phyloP scores from a whole-genome alignment of 1,140 invertebrate genomes.

The Drosophila carrolli region DNA sequence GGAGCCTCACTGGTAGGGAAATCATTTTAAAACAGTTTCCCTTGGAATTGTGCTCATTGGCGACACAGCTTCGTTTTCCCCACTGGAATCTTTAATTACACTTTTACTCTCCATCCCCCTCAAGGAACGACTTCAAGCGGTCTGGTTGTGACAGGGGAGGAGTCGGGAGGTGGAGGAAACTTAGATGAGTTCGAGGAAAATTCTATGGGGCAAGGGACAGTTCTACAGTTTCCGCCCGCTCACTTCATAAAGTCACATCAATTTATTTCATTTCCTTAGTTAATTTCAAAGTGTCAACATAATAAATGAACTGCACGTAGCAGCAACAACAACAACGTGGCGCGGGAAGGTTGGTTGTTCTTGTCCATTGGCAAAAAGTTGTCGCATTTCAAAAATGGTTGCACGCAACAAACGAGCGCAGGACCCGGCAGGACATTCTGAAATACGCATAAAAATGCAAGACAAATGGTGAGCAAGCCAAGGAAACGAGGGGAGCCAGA shows the following conservation, averaged over 20 bases:
- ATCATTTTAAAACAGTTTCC: neutral
- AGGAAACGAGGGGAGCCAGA: slow-evolving; percentile 22
- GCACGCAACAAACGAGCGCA: slow-evolving; percentile 79
- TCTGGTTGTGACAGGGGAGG: slow-evolving; percentile 21
- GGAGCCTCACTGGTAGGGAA: neutral
- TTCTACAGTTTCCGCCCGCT: slow-evolving; percentile 57
- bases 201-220: slow-evolving; percentile 16
- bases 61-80: neutral
- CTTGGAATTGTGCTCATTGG: neutral
- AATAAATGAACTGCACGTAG: slow-evolving; percentile 82
- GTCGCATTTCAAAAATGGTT: slow-evolving; percentile 82
- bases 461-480: slow-evolving; percentile 57
- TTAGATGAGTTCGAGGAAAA: slow-evolving; percentile 6
- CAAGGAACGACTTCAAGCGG: slow-evolving; percentile 44
- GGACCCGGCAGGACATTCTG: slow-evolving; percentile 69
- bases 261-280: slow-evolving; percentile 83
- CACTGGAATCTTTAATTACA: slow-evolving; percentile 64
- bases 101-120: neutral
- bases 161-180: neutral
- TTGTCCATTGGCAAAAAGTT: slow-evolving; percentile 74
- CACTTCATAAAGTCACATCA: slow-evolving; percentile 82
- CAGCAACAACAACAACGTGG: slow-evolving; percentile 36
- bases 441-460: slow-evolving; percentile 81
- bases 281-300: slow-evolving; percentile 83
- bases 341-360: slow-evolving; percentile 17